A percentile compares a stretch with the other conserved stretches of the same genome.
Evolutionary conservation across 2,888 invertebrate genomes (phyloP).

Genomic region (Leptopilina drosophilae): DNA sequence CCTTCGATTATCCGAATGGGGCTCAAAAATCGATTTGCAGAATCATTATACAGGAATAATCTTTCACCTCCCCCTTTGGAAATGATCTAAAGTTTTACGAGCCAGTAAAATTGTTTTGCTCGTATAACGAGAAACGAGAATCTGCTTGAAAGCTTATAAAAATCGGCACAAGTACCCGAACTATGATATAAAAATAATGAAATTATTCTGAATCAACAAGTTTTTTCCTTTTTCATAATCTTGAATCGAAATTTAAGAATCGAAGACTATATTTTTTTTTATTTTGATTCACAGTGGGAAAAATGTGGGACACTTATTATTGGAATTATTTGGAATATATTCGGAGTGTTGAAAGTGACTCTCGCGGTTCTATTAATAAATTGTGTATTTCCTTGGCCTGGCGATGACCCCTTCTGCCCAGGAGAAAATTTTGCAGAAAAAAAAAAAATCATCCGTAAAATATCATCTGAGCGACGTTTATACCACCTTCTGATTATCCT

Average conservation of each 20-base stretch:
- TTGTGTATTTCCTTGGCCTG: not conserved
- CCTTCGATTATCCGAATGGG: not conserved
- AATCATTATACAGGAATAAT: slow-evolving; percentile 14
- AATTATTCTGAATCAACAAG: slow-evolving; percentile 1
- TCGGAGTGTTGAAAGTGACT: not conserved
- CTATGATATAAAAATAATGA: not conserved
- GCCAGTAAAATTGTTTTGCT: slow-evolving; percentile 23
- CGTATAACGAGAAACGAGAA: slow-evolving; percentile 5
- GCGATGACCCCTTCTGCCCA: not conserved
- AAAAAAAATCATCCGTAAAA: slow-evolving; percentile 3
- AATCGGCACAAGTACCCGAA: not conserved
- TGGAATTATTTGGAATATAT: not conserved
- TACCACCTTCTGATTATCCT: slow-evolving; percentile 36
- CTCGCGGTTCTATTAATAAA: slow-evolving; percentile 13
- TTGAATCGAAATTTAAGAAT: not conserved
- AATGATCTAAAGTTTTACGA: slow-evolving; percentile 29
- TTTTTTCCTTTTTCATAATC: not conserved
- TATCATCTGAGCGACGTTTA: slow-evolving; percentile 20
- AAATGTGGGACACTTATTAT: not conserved
- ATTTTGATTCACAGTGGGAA: not conserved
- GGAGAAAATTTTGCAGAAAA: not conserved
- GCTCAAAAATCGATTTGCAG: not conserved
- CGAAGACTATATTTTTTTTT: too few relatives aligned
- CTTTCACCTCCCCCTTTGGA: not conserved
- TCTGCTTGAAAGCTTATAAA: not conserved